Evolutionary conservation across 2,888 invertebrate genomes (phyloP).

Genomic region (Agrochola litura): DNA sequence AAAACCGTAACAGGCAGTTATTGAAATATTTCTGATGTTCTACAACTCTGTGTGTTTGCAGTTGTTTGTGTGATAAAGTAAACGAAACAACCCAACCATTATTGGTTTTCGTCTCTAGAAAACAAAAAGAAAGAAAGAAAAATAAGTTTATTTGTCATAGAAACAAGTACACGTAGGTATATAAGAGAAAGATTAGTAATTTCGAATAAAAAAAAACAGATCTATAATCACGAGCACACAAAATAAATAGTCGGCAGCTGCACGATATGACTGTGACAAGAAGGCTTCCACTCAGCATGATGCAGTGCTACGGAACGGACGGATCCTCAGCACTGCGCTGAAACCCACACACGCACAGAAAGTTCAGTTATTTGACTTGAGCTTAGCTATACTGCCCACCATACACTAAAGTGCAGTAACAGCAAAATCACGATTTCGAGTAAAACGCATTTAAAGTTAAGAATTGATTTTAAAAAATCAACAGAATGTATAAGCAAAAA

Average conservation of each 20-base stretch:
- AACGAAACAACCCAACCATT: not conserved
- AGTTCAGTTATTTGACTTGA: slow-evolving; percentile 16
- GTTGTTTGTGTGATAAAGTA: not conserved
- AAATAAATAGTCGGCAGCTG: not conserved
- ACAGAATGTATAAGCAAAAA: too few species aligned
- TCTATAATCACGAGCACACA: not conserved
- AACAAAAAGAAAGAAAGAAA: not conserved
- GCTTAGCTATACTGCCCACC: too few species aligned
- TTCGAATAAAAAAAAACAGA: not conserved
- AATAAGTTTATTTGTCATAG: not conserved
- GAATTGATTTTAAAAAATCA: too few species aligned
- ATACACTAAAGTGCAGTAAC: too few species aligned
- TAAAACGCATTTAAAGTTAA: too few species aligned
- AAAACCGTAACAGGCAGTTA: slow-evolving; percentile 10
- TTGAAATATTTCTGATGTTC: slow-evolving; percentile 10
- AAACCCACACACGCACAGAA: not conserved
- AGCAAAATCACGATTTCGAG: too few species aligned
- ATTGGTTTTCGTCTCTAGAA: not conserved
- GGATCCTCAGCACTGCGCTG: too few species aligned
- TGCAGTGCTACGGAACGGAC: not conserved
- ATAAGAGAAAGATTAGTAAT: not conserved
- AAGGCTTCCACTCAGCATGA: not conserved
- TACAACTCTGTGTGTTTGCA: not conserved
- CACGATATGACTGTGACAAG: not conserved
- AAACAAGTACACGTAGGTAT: not conserved